A percentile compares a stretch with the other conserved stretches of the same genome.
Evolutionary conservation across 2,113 vertebrate species (phyloP).

Genomic region (Myodes glareolus): DNA sequence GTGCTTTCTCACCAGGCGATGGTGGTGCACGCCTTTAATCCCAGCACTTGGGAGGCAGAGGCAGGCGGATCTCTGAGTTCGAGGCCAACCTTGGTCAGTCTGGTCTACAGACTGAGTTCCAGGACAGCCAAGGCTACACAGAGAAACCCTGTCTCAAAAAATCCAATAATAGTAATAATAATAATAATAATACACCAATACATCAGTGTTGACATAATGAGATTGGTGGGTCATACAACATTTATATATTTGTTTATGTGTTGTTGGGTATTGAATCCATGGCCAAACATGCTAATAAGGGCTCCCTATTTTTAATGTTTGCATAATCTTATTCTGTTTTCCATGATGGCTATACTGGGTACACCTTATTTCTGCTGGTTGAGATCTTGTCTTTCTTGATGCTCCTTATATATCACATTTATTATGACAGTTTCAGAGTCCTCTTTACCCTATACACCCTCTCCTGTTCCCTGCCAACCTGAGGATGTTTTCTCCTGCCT

Average conservation of each 20-base stretch:
- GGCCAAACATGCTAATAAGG: not conserved
- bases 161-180: too few species aligned
- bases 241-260: not conserved
- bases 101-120: too few species aligned
- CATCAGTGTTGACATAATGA: not conserved
- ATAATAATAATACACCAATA: too few species aligned
- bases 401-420: not conserved
- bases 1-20: too few species aligned
- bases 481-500: conserved; percentile 4
- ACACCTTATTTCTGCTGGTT: not conserved
- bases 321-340: not conserved
- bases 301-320: not conserved
- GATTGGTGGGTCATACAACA: not conserved
- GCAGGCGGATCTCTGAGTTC: too few species aligned
- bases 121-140: too few species aligned
- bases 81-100: too few species aligned
- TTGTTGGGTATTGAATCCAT: not conserved
- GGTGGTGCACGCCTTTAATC: too few species aligned
- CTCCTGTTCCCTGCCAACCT: too few species aligned
- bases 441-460: not conserved
- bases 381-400: not conserved
- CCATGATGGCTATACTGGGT: not conserved
- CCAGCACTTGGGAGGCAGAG: too few species aligned
- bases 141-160: too few species aligned
- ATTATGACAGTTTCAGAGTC: not conserved